Evolutionary conservation across 2,113 vertebrate species (phyloP).

Genomic region (Sitta europaea): DNA sequence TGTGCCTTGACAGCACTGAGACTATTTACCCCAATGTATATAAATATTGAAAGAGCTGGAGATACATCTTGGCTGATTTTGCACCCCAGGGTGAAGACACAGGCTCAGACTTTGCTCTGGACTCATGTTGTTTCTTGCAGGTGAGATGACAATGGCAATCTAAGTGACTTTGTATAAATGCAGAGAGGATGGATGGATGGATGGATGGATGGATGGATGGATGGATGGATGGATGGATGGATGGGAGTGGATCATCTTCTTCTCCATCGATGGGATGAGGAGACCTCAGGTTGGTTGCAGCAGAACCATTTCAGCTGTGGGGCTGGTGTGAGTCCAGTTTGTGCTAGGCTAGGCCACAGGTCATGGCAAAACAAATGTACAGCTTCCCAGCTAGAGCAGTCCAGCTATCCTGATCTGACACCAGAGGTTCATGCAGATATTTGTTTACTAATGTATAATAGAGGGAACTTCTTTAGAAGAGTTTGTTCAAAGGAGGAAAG

Average conservation of each 20-base stretch:
- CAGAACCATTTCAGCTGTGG: background rate
- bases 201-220: background rate
- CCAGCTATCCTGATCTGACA: background rate
- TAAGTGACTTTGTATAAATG: background rate
- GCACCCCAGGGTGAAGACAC: background rate
- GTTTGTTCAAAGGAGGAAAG: background rate
- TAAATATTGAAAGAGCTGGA: slow-evolving; percentile 34
- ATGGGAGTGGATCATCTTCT: background rate
- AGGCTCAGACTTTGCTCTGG: background rate
- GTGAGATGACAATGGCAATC: background rate
- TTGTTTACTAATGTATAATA: background rate
- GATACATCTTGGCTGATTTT: background rate
- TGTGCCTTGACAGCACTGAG: background rate
- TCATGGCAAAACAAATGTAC: background rate
- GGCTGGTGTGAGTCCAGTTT: background rate
- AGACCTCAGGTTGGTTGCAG: background rate
- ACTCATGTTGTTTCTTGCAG: background rate
- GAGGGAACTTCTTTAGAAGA: background rate
- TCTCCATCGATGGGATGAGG: background rate
- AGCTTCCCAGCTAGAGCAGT: background rate
- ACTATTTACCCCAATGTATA: background rate
- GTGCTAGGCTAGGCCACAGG: background rate
- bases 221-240: background rate
- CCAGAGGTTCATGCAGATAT: background rate
- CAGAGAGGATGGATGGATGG: background rate